phyloP scores from a whole-genome alignment of 2,113 vertebrate species.

The Macaca mulatta region DNA sequence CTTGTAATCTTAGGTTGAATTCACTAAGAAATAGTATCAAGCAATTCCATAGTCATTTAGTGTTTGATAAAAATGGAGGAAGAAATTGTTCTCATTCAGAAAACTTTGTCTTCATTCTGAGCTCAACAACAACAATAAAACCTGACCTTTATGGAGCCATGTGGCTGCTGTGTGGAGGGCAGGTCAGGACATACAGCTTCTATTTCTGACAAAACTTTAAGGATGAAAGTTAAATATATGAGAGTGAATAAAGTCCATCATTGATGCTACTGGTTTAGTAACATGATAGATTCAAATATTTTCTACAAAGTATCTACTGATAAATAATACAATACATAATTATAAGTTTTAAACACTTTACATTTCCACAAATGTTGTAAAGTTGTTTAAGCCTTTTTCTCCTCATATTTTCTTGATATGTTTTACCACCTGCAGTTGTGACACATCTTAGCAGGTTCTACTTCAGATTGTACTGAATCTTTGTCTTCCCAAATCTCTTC shows the following conservation, averaged over 20 bases:
- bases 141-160: accelerated
- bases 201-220: background rate
- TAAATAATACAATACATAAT: background rate
- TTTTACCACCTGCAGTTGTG: background rate
- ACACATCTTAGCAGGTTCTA: background rate
- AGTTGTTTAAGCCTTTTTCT: background rate
- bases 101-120: background rate
- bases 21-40: background rate
- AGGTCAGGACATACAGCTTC: background rate
- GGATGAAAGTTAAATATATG: no score
- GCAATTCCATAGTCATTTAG: background rate
- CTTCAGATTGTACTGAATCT: background rate
- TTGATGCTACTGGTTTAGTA: accelerated
- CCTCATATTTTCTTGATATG: no score
- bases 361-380: background rate
- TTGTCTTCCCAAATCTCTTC: background rate
- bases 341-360: background rate
- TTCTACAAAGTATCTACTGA: background rate
- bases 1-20: background rate
- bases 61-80: background rate
- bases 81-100: background rate
- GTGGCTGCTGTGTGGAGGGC: background rate
- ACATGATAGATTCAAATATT: accelerated
- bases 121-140: accelerated
- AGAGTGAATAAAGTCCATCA: no score